phyloP scores from a whole-genome alignment of 2,797 vertebrate genomes.

The Tarsius wallacei region DNA sequence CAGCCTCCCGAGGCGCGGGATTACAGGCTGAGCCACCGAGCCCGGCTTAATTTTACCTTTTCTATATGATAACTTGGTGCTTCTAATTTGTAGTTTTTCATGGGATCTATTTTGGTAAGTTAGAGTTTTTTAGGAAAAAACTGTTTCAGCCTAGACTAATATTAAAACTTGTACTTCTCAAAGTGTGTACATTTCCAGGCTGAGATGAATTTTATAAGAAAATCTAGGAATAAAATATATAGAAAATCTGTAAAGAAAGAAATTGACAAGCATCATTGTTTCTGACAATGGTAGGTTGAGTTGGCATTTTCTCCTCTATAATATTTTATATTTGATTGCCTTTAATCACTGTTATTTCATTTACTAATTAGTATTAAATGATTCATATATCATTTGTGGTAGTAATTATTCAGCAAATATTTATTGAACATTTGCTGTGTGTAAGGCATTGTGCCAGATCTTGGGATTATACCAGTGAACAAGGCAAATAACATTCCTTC shows the following conservation, averaged over 20 bases:
- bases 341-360: constrained; percentile 2
- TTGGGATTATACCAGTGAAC: neutral
- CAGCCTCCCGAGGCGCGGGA: no score
- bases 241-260: constrained; percentile 54
- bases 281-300: neutral
- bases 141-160: neutral
- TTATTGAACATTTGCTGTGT: neutral
- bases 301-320: neutral
- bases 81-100: constrained; percentile 49
- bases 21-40: no score
- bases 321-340: neutral
- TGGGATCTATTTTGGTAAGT: constrained; percentile 31
- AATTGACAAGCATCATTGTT: neutral
- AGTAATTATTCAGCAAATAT: neutral
- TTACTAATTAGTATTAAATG: neutral
- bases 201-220: constrained; percentile 34
- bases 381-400: constrained; percentile 10
- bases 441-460: neutral
- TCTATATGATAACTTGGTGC: neutral
- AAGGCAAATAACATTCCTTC: neutral
- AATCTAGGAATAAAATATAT: neutral
- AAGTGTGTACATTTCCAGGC: neutral
- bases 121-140: constrained; percentile 30
- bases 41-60: no score
- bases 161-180: constrained; percentile 25